A percentile compares a stretch with the other conserved stretches of the same genome.
These are phyloP conservation scores for Sussaba pulchella DNA, from an alignment of 2,888 invertebrate species.

Conservation along the genomic window DNA sequence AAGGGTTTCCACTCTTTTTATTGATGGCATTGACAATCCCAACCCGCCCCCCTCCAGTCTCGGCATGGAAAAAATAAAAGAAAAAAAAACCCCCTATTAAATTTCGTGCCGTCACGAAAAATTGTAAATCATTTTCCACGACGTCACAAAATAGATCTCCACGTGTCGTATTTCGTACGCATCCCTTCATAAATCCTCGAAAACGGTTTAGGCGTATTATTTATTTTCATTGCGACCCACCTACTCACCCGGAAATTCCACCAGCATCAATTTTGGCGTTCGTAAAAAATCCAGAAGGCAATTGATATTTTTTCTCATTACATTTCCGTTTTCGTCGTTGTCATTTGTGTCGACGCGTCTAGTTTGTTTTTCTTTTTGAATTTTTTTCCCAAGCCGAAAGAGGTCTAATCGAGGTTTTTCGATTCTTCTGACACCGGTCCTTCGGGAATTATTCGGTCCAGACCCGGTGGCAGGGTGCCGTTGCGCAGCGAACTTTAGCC, in stretches of 20 bases:
- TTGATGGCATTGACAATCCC: no score
- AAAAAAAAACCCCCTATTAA: neutral
- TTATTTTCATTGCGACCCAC: neutral
- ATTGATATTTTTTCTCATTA: neutral
- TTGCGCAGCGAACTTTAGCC: conserved; percentile 54
- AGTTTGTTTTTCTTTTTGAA: no score
- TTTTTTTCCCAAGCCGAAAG: no score
- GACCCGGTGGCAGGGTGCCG: conserved; percentile 12
- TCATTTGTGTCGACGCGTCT: no score
- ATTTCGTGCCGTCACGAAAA: conserved; percentile 48
- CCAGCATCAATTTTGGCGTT: neutral
- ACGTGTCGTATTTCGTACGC: neutral
- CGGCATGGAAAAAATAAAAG: neutral
- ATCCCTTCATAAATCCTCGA: neutral
- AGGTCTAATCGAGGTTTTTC: neutral
- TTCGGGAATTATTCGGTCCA: conserved; percentile 13
- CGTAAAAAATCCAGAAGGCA: no score
- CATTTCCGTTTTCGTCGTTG: no score
- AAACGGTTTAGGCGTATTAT: conserved; percentile 11
- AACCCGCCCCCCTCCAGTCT: neutral
- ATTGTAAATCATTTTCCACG: conserved; percentile 46
- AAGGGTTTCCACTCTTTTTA: conserved; percentile 25
- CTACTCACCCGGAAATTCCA: neutral
- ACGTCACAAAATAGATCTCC: conserved; percentile 1
- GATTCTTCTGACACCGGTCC: neutral